phyloP scores from a whole-genome alignment of 1,140 invertebrate species.

The Pachypsylla venusta region DNA sequence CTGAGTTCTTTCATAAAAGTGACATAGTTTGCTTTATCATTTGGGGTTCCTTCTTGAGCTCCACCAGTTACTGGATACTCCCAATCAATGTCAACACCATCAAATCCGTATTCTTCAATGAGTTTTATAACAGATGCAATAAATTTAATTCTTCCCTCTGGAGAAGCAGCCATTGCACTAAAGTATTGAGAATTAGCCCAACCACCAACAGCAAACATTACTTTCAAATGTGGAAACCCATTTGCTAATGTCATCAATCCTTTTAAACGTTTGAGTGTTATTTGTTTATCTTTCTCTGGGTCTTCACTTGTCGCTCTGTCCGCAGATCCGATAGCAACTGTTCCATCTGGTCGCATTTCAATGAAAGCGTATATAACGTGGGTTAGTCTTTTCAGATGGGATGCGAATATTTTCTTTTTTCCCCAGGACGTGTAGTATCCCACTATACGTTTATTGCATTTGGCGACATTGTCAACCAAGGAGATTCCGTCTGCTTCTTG shows the following conservation, averaged over 20 bases:
- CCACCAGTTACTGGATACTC: slow-evolving; percentile 36
- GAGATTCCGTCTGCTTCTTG: background rate
- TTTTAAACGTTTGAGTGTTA: slow-evolving; percentile 3
- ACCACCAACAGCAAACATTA: slow-evolving; percentile 39
- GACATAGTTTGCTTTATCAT: slow-evolving; percentile 21
- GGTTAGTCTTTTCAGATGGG: slow-evolving; percentile 14
- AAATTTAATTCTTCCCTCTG: slow-evolving; percentile 35
- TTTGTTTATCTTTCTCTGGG: slow-evolving; percentile 10
- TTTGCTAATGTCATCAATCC: background rate
- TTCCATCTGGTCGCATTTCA: slow-evolving; percentile 16
- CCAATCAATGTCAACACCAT: slow-evolving; percentile 45
- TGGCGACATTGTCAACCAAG: background rate
- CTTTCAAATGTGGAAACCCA: slow-evolving; percentile 28
- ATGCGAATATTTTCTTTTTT: slow-evolving; percentile 6
- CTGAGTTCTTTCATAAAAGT: slow-evolving; percentile 18
- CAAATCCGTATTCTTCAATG: slow-evolving; percentile 39
- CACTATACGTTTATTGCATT: slow-evolving; percentile 19
- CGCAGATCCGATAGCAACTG: slow-evolving; percentile 10
- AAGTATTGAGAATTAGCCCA: slow-evolving; percentile 34
- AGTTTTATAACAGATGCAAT: slow-evolving; percentile 42
- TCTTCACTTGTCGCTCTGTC: slow-evolving; percentile 10
- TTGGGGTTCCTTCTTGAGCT: slow-evolving; percentile 16
- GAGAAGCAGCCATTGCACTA: slow-evolving; percentile 35
- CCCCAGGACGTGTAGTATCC: slow-evolving; percentile 20
- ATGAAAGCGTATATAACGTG: slow-evolving; percentile 20